Conservation (phyloP, 2,113 vertebrate genomes). For the Dissostichus mawsoni region DNA sequence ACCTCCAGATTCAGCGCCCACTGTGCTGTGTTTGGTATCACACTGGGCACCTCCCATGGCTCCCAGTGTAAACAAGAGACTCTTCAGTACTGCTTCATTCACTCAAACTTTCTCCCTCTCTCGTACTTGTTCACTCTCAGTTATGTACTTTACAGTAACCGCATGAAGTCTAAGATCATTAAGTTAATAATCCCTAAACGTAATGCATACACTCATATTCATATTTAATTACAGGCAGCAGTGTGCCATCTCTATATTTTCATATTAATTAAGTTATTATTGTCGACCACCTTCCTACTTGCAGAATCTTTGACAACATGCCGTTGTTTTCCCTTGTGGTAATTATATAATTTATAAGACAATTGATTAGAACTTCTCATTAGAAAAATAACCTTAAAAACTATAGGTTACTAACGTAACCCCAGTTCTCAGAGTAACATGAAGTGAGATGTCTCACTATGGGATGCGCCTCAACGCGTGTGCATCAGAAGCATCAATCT, state of each 20-base stretch:
- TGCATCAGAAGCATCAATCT: too few relatives aligned
- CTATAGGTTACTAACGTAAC: too few relatives aligned
- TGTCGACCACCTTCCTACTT: conserved; percentile 33
- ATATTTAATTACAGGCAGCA: conserved; percentile 37
- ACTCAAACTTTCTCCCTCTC: conserved; percentile 24
- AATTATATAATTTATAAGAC: conserved; percentile 56
- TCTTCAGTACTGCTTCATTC: conserved; percentile 32
- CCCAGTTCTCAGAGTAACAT: too few relatives aligned
- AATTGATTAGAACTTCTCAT: conserved; percentile 57
- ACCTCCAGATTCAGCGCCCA: conserved; percentile 45
- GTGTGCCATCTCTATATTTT: neutral
- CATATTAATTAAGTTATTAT: conserved; percentile 31
- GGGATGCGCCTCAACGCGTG: too few relatives aligned
- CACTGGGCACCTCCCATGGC: conserved; percentile 60
- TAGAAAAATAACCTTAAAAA: conserved; percentile 45
- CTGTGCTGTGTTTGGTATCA: conserved; percentile 64
- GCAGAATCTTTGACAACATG: conserved; percentile 25
- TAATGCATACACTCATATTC: neutral
- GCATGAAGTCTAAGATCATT: conserved; percentile 3
- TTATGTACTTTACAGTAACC: neutral
- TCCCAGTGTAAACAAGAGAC: conserved; percentile 62
- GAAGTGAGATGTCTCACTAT: too few relatives aligned
- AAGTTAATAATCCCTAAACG: conserved; percentile 19
- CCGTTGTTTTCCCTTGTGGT: conserved; percentile 45
- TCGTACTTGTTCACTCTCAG: neutral